Conservation (phyloP, 1,140 invertebrate genomes). For the Apis dorsata region DNA sequence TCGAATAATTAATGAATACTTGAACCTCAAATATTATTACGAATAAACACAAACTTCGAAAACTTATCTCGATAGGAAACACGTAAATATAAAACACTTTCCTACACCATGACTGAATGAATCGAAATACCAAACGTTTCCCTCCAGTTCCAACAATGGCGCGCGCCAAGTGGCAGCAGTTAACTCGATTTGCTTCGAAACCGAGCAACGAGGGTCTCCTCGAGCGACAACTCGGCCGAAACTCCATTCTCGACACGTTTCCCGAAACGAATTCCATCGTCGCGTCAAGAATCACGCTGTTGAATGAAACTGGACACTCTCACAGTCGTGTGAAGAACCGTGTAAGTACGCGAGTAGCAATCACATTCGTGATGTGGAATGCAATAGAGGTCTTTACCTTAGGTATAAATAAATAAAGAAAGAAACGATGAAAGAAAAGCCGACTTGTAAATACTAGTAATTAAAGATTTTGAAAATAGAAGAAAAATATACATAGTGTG, state of each 20-base stretch:
- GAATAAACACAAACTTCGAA: too few species aligned
- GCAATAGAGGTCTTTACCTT: slow-evolving; percentile 66
- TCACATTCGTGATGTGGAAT: slow-evolving; percentile 48
- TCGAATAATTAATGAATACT: too few species aligned
- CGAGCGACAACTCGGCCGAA: slow-evolving; percentile 20
- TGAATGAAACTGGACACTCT: slow-evolving; percentile 74
- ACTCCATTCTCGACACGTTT: slow-evolving; percentile 45
- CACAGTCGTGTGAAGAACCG: slow-evolving; percentile 36
- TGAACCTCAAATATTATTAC: too few species aligned
- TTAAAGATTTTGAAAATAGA: too few species aligned
- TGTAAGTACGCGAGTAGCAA: slow-evolving; percentile 29
- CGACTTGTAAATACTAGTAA: slow-evolving; percentile 12
- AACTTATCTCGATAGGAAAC: too few species aligned
- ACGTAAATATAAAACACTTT: not conserved
- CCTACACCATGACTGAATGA: not conserved
- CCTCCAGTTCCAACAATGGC: not conserved
- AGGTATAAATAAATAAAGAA: not conserved
- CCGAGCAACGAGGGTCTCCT: not conserved
- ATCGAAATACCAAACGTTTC: not conserved
- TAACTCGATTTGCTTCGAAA: slow-evolving; percentile 22
- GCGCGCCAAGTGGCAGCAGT: not conserved
- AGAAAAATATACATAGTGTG: too few species aligned
- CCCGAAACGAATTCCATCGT: slow-evolving; percentile 51
- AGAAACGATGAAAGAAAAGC: slow-evolving; percentile 35
- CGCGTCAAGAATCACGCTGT: slow-evolving; percentile 47